Base-by-base conservation (phyloP, 2,113 vertebrate species). In the Notiomystis cincta region DNA sequence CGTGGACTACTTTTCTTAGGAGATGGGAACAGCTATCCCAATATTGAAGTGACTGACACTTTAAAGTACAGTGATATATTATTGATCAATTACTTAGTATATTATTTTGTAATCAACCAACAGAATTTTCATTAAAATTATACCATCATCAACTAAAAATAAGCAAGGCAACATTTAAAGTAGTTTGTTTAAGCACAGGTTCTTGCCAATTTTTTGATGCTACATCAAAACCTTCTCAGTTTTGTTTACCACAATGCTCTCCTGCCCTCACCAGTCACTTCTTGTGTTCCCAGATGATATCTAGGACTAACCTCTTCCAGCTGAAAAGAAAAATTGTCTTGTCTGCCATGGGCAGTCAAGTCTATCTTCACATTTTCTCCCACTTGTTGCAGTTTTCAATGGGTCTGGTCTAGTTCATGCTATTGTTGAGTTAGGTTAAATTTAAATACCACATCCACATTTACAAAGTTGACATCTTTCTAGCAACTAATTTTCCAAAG, bases 21-120 rank as follows among this genome's bases (percentile, higher is more conserved):
- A 92, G 3, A 3, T 40, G 7, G 38, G 11, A 31, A 45, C 5
- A 54, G 1, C 5, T 53, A 38, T n/a, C 22, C 27, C 44, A 58
- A 8, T 7, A 54, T 0, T 60, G 19, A 60, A 62, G 14, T 0
- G 1, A 62, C 24, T n/a, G 25, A 47, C 28, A n/a, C 8, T 67
- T 90, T 13, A 44, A 67, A 84, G 6, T 30, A 45, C 4, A 54
- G 15, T 13, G 19, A 67, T 17, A 35, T 3, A 7, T 28, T 73
- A 20, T 13, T 85, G 30, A 38, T 12, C 33, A 51, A 33, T 47
- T 44, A 33, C 24, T 38, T 58, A 84, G n/a, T 7, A 5, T 14
- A 13, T 47, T 5, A n/a, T 30, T 77, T 87, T 21, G 57, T 37
- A 54, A 40, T 54, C 22, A 72, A 40, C 23, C 83, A 73, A 62